Conservation (phyloP, 2,113 vertebrate species). For the Cyprinodon brontotheroides region DNA sequence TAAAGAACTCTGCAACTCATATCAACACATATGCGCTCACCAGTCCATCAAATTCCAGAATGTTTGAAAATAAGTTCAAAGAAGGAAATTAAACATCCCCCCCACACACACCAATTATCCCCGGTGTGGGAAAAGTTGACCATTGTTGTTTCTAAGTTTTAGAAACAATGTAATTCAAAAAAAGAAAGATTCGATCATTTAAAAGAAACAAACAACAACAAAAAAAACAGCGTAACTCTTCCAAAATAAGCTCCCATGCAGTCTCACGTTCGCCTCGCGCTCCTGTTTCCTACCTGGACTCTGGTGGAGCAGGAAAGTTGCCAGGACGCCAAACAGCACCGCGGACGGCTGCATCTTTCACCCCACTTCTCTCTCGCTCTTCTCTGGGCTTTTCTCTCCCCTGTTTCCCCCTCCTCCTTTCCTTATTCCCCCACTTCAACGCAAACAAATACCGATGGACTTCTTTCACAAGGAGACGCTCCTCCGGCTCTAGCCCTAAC, state of each 20-base stretch:
- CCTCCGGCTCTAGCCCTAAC: slow-evolving; percentile 44
- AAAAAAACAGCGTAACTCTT: not conserved
- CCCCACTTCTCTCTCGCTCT: slow-evolving; percentile 54
- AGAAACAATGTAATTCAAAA: not conserved
- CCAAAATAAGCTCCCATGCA: slow-evolving; percentile 22
- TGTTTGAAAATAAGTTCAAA: not conserved
- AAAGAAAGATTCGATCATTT: not conserved
- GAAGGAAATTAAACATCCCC: not conserved
- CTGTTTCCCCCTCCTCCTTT: slow-evolving; percentile 3
- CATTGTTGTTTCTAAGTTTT: not conserved
- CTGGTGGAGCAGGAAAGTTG: slow-evolving; percentile 69
- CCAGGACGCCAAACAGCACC: slow-evolving; percentile 69
- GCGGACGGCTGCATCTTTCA: slow-evolving; percentile 72
- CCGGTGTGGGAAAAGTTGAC: slow-evolving; percentile 26
- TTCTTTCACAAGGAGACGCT: slow-evolving; percentile 38
- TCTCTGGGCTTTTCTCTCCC: slow-evolving; percentile 50
- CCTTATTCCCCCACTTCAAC: slow-evolving; percentile 7
- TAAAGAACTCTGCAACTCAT: not conserved
- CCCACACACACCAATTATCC: not conserved
- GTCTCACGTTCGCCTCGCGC: not conserved
- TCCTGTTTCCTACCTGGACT: slow-evolving; percentile 72
- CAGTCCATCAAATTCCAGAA: too few relatives aligned
- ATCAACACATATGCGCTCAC: not conserved
- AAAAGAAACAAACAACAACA: not conserved
- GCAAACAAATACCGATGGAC: slow-evolving; percentile 16